A percentile compares a stretch with the other conserved stretches of the same genome.
These are phyloP conservation scores for Esox niger DNA, from an alignment of 2,113 vertebrate species.

Conservation along the genomic window DNA sequence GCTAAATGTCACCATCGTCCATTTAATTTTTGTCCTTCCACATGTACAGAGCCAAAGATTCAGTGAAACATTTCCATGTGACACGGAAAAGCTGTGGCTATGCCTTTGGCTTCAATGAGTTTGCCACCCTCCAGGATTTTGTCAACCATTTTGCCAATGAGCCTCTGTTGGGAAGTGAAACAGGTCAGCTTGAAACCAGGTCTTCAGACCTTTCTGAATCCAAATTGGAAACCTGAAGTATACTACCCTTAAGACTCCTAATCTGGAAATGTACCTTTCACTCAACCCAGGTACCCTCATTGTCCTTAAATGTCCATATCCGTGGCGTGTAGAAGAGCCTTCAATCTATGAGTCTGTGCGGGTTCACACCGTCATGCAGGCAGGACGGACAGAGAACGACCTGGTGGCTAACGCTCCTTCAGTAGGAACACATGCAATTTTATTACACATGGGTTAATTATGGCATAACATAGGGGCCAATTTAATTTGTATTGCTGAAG, in stretches of 20 bases:
- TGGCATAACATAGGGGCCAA: no score
- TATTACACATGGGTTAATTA: not conserved
- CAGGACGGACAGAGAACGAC: conserved; percentile 82
- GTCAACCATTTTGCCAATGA: conserved; percentile 93
- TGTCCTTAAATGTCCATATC: conserved; percentile 81
- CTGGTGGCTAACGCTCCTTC: conserved; percentile 86
- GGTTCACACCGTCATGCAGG: conserved; percentile 94
- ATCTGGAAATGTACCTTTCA: conserved; percentile 48
- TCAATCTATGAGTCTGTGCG: conserved; percentile 93
- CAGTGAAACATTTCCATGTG: conserved; percentile 94
- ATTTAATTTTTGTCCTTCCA: conserved; percentile 18
- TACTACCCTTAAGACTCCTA: not conserved
- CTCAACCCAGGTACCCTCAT: conserved; percentile 66
- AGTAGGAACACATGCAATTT: conserved; percentile 66
- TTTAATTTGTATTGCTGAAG: no score
- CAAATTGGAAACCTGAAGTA: not conserved
- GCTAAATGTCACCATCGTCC: not conserved
- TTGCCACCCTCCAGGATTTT: conserved; percentile 82
- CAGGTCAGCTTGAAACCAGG: conserved; percentile 72
- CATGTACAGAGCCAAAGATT: conserved; percentile 86
- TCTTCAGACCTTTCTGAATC: not conserved
- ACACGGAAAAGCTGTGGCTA: conserved; percentile 73
- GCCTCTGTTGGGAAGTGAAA: conserved; percentile 91
- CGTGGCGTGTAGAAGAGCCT: conserved; percentile 87
- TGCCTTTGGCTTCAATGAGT: conserved; percentile 93